Evolutionary conservation across 2,113 vertebrate species (phyloP), one percentile per base, ranked within the genome.

Genomic region (Lophochroa leadbeateri): DNA sequence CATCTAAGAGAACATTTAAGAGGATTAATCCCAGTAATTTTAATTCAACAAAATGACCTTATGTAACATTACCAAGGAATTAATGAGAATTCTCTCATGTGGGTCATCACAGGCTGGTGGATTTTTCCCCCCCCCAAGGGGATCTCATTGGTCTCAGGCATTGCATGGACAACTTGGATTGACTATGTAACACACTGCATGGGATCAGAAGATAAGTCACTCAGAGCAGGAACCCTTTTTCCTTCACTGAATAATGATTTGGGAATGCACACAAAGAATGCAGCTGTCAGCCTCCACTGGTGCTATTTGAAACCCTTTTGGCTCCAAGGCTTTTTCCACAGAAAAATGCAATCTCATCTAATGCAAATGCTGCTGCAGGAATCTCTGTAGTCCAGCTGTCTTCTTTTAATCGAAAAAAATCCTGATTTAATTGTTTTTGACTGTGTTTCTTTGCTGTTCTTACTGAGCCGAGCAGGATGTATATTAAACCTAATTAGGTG

Each of bases 11-110:
- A 96, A 84, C 74, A 90, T 78, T 72, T 88, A 89, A 96, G 96
- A 97, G 86, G 96, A 97, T 97, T 96, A 97, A 94, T 90, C 86
- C 92, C 53, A 92, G 96, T 95, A 94, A 97, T 96, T 97, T 96
- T 96, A 97, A 97, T 93, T 94, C 69, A 94, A 70, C 86, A 53
- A 91, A 72, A 86, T 76, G 80, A 88, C 70, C 72, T 96, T 94
- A 96, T 35, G 71, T 94, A 87, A 86, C 67, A 23, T 75, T 76
- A 67, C 77, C 0, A 12, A 92, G 93, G 88, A 97, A 94, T 88
- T 88, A 92, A 74, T 78, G 67, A 92, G 77, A 94, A 89, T 91
- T 80, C 95, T 74, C 37, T 77, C 91, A 94, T 91, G 24, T 95
- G 94, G 88, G 88, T 94, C 83, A 93, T 90, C 64, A 64, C 85